These are phyloP conservation scores for Glomeris maerens DNA, from an alignment of 1,140 invertebrate species.

Conservation along the genomic window DNA sequence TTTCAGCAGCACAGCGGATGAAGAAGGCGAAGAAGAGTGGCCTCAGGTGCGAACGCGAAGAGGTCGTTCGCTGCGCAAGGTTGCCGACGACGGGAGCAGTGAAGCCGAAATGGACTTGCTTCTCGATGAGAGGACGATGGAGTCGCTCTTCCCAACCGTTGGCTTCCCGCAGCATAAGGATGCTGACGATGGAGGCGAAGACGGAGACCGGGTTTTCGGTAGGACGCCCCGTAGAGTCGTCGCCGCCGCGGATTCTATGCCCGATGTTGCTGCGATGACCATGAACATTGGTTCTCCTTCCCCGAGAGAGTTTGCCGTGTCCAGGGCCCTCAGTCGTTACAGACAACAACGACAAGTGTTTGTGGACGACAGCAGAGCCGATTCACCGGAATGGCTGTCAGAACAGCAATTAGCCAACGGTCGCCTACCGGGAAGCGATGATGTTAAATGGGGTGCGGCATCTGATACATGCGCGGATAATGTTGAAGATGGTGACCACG, in stretches of 20 bases:
- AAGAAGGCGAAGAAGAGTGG: constrained; percentile 10
- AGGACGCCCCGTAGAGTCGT: constrained; percentile 3
- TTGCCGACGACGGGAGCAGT: background rate
- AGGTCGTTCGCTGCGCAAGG: background rate
- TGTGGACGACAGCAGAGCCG: too few relatives aligned
- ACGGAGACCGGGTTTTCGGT: background rate
- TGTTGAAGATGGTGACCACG: too few relatives aligned
- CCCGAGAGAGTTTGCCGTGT: constrained; percentile 68
- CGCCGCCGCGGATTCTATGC: constrained; percentile 33
- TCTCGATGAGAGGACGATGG: background rate
- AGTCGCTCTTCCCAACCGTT: constrained; percentile 4
- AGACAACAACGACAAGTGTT: too few relatives aligned
- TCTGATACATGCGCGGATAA: too few relatives aligned
- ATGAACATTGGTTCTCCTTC: constrained; percentile 40
- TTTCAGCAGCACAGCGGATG: background rate
- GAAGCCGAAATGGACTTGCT: background rate
- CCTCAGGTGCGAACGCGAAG: constrained; percentile 7
- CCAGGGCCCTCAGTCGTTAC: constrained; percentile 64
- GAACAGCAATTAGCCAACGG: too few relatives aligned
- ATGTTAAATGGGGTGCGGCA: too few relatives aligned
- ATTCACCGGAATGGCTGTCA: too few relatives aligned
- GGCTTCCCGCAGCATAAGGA: background rate
- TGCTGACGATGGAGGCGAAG: background rate
- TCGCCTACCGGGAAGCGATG: too few relatives aligned
- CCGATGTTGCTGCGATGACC: constrained; percentile 29